Conservation (phyloP, 2,888 invertebrate species). For the Calephelis perditalis region DNA sequence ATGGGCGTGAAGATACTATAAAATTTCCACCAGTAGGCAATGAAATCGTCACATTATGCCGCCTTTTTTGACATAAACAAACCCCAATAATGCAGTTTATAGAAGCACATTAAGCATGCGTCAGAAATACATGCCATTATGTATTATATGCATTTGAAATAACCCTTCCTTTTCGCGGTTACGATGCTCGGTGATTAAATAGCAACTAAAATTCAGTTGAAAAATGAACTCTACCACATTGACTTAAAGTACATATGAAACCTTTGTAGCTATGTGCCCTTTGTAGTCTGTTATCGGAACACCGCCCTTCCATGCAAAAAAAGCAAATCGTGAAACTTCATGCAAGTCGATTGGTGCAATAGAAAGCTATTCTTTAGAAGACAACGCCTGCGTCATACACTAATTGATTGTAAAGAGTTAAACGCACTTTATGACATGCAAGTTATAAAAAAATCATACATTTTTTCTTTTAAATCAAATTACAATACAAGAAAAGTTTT, state of each 20-base stretch:
- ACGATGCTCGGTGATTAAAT: conserved; percentile 14
- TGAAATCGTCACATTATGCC: too few relatives aligned
- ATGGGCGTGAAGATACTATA: too few relatives aligned
- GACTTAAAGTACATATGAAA: conserved; percentile 4
- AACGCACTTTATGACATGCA: neutral
- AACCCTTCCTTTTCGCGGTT: conserved; percentile 24
- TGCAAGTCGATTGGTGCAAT: conserved; percentile 33
- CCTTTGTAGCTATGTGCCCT: conserved; percentile 8
- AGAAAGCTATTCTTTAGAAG: conserved; percentile 24
- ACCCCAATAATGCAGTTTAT: too few relatives aligned
- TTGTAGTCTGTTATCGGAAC: conserved; percentile 13
- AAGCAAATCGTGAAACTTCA: conserved; percentile 26
- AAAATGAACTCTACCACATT: neutral
- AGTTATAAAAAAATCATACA: too few relatives aligned
- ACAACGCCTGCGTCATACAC: conserved; percentile 4
- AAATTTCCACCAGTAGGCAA: too few relatives aligned
- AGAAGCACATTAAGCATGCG: neutral
- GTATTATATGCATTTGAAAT: conserved; percentile 20
- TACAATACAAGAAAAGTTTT: too few relatives aligned
- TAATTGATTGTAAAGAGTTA: neutral
- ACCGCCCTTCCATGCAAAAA: conserved; percentile 34
- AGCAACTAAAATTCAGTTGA: neutral
- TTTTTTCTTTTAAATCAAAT: too few relatives aligned
- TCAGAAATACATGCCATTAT: conserved; percentile 15
- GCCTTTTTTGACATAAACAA: too few relatives aligned